A percentile compares a stretch with the other conserved stretches of the same genome.
Conservation (phyloP, 2,888 invertebrate genomes). For the Phengaris alcon region DNA sequence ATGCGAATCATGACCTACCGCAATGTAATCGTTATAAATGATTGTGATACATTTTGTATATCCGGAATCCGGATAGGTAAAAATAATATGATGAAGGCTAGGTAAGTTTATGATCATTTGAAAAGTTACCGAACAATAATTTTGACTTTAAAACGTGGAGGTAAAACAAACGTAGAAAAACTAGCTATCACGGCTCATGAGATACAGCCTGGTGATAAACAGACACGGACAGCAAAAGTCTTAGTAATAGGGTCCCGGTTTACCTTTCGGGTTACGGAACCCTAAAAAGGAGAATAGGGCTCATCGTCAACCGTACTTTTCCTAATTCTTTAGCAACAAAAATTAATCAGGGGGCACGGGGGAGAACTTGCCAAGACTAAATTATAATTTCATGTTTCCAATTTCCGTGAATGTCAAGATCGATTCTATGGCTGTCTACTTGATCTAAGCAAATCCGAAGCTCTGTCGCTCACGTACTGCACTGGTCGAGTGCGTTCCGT, state of each 20-base stretch:
- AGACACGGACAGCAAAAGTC: too few relatives aligned
- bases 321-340: not conserved
- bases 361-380: not conserved
- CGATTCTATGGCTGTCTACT: conserved; percentile 10
- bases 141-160: too few relatives aligned
- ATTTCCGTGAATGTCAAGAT: not conserved
- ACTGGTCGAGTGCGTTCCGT: not conserved
- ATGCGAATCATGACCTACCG: not conserved
- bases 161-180: too few relatives aligned
- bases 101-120: too few relatives aligned
- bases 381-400: conserved; percentile 4
- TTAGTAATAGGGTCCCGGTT: too few relatives aligned
- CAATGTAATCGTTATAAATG: not conserved
- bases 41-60: not conserved
- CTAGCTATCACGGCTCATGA: too few relatives aligned
- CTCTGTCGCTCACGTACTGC: not conserved
- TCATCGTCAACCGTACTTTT: not conserved
- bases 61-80: too few relatives aligned
- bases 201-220: too few relatives aligned
- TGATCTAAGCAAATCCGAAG: not conserved
- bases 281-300: too few relatives aligned
- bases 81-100: too few relatives aligned
- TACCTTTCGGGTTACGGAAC: too few relatives aligned
- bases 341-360: not conserved
- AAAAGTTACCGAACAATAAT: too few relatives aligned